Percentiles rank a stretch among this genome's conserved stretches.
Evolutionary conservation across 2,797 vertebrate species (phyloP).

Genomic region (Anisognathus igniventris): DNA sequence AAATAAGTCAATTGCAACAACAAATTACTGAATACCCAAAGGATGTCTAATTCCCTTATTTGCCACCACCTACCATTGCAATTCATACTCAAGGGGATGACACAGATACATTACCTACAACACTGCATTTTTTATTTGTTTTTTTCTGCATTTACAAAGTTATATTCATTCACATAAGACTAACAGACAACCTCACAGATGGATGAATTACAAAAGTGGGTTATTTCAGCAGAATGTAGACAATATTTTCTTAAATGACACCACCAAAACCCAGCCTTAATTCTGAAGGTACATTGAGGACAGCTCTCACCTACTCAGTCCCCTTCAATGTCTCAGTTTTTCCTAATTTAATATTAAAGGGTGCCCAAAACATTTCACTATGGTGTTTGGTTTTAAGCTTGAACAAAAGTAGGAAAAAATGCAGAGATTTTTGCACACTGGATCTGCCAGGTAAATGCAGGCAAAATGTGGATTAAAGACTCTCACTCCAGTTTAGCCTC

Average conservation of each 20-base stretch:
- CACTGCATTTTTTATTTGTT: background rate
- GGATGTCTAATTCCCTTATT: background rate
- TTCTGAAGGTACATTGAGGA: background rate
- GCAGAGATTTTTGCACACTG: background rate
- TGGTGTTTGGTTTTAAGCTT: background rate
- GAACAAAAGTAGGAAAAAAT: background rate
- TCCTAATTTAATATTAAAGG: background rate
- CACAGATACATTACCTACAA: background rate
- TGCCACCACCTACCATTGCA: background rate
- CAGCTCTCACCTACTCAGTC: background rate
- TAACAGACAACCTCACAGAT: background rate
- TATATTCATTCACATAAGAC: background rate
- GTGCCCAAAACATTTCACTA: background rate
- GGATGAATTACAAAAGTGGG: background rate
- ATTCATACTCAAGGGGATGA: background rate
- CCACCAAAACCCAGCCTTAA: background rate
- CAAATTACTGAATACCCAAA: background rate
- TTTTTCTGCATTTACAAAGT: background rate
- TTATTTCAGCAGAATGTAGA: background rate
- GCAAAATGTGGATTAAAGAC: background rate
- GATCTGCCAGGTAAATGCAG: background rate
- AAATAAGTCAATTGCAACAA: background rate
- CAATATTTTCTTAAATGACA: background rate
- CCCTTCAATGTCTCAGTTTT: background rate
- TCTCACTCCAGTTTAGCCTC: background rate